Evolutionary conservation across 1,140 invertebrate genomes (phyloP).

Genomic region (Drosophila oshimai): DNA sequence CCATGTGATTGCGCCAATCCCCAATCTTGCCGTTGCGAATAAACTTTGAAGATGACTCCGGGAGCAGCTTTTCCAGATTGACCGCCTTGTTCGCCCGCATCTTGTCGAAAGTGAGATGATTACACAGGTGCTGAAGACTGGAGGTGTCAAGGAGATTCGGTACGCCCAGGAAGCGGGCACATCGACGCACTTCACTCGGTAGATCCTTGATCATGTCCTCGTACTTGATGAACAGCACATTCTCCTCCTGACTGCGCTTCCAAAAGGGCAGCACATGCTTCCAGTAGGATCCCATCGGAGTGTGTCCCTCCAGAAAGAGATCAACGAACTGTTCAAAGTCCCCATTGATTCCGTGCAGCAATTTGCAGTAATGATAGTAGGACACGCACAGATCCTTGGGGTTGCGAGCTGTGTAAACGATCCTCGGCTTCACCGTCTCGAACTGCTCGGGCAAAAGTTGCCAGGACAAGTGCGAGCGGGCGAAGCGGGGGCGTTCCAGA

Average conservation of each 20-base stretch:
- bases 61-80: slow-evolving; percentile 87
- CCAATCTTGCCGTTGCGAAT: slow-evolving; percentile 92
- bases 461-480: slow-evolving; percentile 92
- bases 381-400: slow-evolving; percentile 97
- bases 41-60: slow-evolving; percentile 85
- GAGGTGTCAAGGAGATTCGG: slow-evolving; percentile 86
- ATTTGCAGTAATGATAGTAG: slow-evolving; percentile 93
- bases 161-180: slow-evolving; percentile 88
- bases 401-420: slow-evolving; percentile 95
- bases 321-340: slow-evolving; percentile 92
- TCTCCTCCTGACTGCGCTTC: slow-evolving; percentile 88
- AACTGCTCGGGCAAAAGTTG: slow-evolving; percentile 88
- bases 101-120: slow-evolving; percentile 90
- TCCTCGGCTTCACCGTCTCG: slow-evolving; percentile 89
- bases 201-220: slow-evolving; percentile 93
- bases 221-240: slow-evolving; percentile 92
- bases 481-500: slow-evolving; percentile 87
- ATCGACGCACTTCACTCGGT: slow-evolving; percentile 85
- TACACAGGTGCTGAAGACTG: slow-evolving; percentile 86
- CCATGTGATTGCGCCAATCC: slow-evolving; percentile 93
- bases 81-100: slow-evolving; percentile 92
- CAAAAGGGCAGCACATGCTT: slow-evolving; percentile 89
- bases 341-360: slow-evolving; percentile 87
- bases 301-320: slow-evolving; percentile 88
- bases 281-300: slow-evolving; percentile 88